Percentiles rank a stretch among this genome's conserved stretches.
phyloP scores from a whole-genome alignment of 2,113 vertebrate genomes.

The Nothocercus nigrocapillus region DNA sequence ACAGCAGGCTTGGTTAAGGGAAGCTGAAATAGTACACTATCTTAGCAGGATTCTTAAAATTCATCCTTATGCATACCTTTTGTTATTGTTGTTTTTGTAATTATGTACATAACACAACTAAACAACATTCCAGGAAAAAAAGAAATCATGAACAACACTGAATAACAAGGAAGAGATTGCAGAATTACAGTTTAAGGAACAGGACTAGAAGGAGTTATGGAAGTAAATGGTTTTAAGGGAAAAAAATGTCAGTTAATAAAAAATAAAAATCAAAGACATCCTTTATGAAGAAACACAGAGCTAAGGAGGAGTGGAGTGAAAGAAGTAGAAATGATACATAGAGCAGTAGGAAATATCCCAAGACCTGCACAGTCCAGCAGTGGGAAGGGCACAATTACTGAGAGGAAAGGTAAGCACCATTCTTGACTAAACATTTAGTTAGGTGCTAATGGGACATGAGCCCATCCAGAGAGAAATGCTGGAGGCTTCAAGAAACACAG shows the following conservation, averaged over 20 bases:
- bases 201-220: neutral
- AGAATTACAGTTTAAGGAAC: neutral
- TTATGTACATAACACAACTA: neutral
- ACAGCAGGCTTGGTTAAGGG: neutral
- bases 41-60: neutral
- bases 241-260: neutral
- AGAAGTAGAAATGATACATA: neutral
- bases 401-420: neutral
- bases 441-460: neutral
- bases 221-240: neutral
- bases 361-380: neutral
- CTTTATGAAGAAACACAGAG: neutral
- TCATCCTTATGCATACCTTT: neutral
- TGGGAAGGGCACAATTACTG: neutral
- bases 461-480: neutral
- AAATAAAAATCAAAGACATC: conserved; percentile 6
- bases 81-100: neutral
- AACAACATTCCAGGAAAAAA: neutral
- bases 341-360: neutral
- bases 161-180: neutral
- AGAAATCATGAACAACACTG: neutral
- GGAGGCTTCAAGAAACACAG: neutral
- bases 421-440: neutral
- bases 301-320: neutral
- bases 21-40: neutral